These are phyloP conservation scores for Odontamblyopus lacepedii DNA, from an alignment of 2,797 vertebrate species.

Conservation along the genomic window DNA sequence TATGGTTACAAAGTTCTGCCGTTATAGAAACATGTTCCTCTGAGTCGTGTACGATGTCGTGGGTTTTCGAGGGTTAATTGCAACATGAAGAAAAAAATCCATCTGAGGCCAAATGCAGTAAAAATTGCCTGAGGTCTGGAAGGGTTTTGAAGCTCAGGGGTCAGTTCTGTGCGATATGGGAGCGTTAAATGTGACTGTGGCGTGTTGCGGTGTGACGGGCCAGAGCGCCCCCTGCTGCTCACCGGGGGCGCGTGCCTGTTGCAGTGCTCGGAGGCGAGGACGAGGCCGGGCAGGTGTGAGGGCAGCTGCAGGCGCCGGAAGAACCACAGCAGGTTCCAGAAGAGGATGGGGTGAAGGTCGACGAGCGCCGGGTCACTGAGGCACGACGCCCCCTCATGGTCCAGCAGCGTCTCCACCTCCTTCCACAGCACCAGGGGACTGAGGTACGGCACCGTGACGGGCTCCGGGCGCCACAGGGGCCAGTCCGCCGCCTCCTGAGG, in stretches of 20 bases:
- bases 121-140: no score
- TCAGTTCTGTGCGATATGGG: no score
- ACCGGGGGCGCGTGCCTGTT: slow-evolving; percentile 85
- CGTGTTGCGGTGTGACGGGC: no score
- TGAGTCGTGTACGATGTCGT: no score
- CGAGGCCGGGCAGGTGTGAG: slow-evolving; percentile 93
- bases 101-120: no score
- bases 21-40: no score
- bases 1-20: no score
- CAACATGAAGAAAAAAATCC: no score
- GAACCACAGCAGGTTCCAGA: slow-evolving; percentile 99
- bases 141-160: no score
- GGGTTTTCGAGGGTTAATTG: no score
- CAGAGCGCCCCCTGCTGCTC: background rate
- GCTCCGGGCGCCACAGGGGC: slow-evolving; percentile 84
- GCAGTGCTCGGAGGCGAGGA: slow-evolving; percentile 94
- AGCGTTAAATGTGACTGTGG: no score
- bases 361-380: slow-evolving; percentile 91
- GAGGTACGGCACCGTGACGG: slow-evolving; percentile 94
- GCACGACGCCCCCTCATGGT: slow-evolving; percentile 93
- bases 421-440: slow-evolving; percentile 98
- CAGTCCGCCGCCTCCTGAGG: background rate
- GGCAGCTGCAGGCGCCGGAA: slow-evolving; percentile 94
- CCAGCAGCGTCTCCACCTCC: slow-evolving; percentile 94
- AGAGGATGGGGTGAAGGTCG: slow-evolving; percentile 97